These are phyloP conservation scores for Amblyraja radiata DNA, from an alignment of 2,797 vertebrate species.

Conservation along the genomic window DNA sequence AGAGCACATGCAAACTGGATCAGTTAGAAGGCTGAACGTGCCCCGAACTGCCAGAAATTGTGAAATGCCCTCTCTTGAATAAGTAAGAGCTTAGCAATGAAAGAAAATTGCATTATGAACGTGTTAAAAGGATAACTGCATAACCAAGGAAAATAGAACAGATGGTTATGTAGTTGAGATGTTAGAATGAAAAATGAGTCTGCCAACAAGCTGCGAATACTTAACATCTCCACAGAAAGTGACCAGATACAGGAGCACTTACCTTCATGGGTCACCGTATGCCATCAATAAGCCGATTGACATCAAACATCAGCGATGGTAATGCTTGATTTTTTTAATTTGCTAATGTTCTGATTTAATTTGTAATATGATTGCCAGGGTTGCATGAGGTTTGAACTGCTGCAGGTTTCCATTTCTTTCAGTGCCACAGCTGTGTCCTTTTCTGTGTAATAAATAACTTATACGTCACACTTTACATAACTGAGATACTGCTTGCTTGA, in stretches of 20 bases:
- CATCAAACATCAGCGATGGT: conserved; percentile 84
- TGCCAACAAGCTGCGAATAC: conserved; percentile 75
- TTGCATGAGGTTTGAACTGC: too few species aligned
- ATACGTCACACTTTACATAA: background rate
- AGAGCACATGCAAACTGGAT: background rate
- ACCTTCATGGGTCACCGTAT: conserved; percentile 74
- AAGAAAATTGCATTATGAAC: background rate
- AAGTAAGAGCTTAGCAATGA: background rate
- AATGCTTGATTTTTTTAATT: conserved; percentile 52
- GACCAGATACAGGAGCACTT: conserved; percentile 72
- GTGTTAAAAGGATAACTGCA: background rate
- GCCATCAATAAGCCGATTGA: conserved; percentile 90
- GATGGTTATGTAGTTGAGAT: background rate
- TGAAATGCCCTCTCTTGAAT: conserved; percentile 1
- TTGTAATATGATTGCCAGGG: background rate
- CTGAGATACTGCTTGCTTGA: background rate
- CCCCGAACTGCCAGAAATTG: background rate
- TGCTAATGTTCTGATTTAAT: background rate
- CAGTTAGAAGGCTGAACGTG: background rate
- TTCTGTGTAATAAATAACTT: conserved; percentile 23
- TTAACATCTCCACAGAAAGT: conserved; percentile 71
- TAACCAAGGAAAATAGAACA: background rate
- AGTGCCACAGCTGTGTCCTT: background rate
- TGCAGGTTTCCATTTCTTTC: background rate
- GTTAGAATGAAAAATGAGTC: conserved; percentile 68